Evolutionary conservation across 2,113 vertebrate species (phyloP).

Genomic region (Cyprinus carpio): DNA sequence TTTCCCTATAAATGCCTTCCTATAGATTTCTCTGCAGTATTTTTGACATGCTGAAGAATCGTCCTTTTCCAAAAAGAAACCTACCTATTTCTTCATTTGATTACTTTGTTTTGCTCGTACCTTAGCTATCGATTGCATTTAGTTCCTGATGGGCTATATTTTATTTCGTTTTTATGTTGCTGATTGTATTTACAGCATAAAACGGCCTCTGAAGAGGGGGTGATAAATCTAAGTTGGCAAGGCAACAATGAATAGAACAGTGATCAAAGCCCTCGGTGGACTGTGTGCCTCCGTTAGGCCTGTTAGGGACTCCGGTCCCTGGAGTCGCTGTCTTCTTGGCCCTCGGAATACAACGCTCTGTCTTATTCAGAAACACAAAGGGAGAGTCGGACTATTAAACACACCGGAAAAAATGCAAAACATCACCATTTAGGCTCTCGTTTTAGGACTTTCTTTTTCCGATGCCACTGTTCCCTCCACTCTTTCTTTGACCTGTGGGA

Average conservation of each 20-base stretch:
- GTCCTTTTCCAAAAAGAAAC: neutral
- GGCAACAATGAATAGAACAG: conserved; percentile 42
- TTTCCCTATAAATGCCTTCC: neutral
- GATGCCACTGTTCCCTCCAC: conserved; percentile 17
- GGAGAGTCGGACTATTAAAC: conserved; percentile 25
- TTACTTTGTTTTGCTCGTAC: conserved; percentile 2
- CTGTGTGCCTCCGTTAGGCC: conserved; percentile 13
- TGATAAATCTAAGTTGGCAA: conserved; percentile 45
- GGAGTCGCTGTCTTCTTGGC: conserved; percentile 6
- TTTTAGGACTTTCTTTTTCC: conserved; percentile 47
- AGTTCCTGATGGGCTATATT: conserved; percentile 3
- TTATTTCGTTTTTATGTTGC: conserved; percentile 29
- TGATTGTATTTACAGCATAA: conserved; percentile 27
- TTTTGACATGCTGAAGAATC: conserved; percentile 7
- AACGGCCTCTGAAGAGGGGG: conserved; percentile 4
- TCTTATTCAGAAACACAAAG: conserved; percentile 43
- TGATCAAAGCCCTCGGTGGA: conserved; percentile 28
- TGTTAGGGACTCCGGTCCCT: conserved; percentile 21
- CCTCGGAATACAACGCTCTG: conserved; percentile 17
- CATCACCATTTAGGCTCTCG: conserved; percentile 41
- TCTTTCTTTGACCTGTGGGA: conserved; percentile 49
- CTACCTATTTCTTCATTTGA: conserved; percentile 26
- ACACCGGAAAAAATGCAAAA: conserved; percentile 40
- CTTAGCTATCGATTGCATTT: conserved; percentile 22
- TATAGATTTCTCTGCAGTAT: neutral